Evolutionary conservation across 2,797 vertebrate genomes (phyloP).

Genomic region (Chelidonichthys spinosus): DNA sequence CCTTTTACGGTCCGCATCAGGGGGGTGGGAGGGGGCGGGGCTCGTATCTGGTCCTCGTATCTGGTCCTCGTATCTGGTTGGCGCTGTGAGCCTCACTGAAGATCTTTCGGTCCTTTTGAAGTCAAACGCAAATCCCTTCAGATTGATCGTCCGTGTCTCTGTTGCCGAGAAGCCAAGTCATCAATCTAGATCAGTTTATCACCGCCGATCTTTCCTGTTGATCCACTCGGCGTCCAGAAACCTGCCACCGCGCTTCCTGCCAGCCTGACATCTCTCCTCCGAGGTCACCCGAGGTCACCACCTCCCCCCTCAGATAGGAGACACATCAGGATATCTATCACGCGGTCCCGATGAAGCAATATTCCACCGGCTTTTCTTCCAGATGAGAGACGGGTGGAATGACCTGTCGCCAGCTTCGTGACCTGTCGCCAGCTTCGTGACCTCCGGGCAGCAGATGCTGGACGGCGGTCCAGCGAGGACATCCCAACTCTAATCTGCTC

Average conservation of each 20-base stretch:
- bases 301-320: background rate
- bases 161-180: constrained; percentile 33
- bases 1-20: constrained; percentile 21
- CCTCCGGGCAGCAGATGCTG: too few species aligned
- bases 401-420: constrained; percentile 58
- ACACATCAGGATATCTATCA: too few species aligned
- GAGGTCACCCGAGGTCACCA: constrained; percentile 9
- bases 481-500: constrained; percentile 16
- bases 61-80: too few species aligned
- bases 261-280: constrained; percentile 33
- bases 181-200: constrained; percentile 68
- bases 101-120: background rate
- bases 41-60: background rate
- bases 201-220: constrained; percentile 35
- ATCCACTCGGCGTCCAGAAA: constrained; percentile 13
- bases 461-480: background rate
- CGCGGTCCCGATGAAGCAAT: too few species aligned
- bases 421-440: too few species aligned
- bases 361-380: constrained; percentile 18
- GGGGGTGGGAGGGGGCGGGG: background rate
- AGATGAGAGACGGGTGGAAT: constrained; percentile 41
- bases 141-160: constrained; percentile 13
- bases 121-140: background rate
- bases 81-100: background rate
- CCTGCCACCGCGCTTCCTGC: background rate